Evolutionary conservation across 2,113 vertebrate genomes (phyloP), one percentile per base, ranked within the genome.

Genomic region (Microtus richardsoni): DNA sequence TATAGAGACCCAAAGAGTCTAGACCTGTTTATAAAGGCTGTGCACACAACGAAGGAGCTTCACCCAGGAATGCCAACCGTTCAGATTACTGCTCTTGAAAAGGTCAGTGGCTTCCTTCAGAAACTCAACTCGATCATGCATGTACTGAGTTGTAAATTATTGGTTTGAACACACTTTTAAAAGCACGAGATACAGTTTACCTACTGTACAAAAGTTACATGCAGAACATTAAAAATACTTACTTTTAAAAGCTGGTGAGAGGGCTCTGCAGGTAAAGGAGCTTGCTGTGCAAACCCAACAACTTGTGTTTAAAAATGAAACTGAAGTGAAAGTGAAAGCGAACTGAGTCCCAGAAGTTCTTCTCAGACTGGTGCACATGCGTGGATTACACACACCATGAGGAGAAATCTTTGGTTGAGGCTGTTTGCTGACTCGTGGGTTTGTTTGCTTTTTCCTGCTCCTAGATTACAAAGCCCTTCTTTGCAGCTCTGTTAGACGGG

Each of bases 381-480:
- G 16, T 64, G 39, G 4, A 33, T 44, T 5, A 28, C 26, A 64
- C 24, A 41, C 80, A 83, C 24, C 16, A 58, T 58, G 19, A 73
- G 58, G 82, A 22, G 71, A 91, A 64, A 8, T 91, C 77, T 88
- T 86, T 77, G 39, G 79, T 47, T 90, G 30, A 86, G 0, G 1
- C 77, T 79, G 17, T 54, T 95, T 52, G 41, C 22, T 88, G 52
- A 54, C 71, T 94, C 36, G 2, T 33, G 87, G 0, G 36, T n/a
- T 82, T 58, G 33, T 78, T 52, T 33, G 19, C 36, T 88, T 91
- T 94, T 97, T 97, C 44, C 70, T 84, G 19, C 64, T 36, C 68
- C 93, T 98, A 99, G 99, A 99, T 99, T 73, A 99, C 99, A 0
- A 99, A 99, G 95, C 92, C 98, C 0, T 99, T 99, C 98, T 99